A percentile compares a stretch with the other conserved stretches of the same genome.
Conservation (phyloP, 2,888 invertebrate genomes). For the Oithona nana region DNA sequence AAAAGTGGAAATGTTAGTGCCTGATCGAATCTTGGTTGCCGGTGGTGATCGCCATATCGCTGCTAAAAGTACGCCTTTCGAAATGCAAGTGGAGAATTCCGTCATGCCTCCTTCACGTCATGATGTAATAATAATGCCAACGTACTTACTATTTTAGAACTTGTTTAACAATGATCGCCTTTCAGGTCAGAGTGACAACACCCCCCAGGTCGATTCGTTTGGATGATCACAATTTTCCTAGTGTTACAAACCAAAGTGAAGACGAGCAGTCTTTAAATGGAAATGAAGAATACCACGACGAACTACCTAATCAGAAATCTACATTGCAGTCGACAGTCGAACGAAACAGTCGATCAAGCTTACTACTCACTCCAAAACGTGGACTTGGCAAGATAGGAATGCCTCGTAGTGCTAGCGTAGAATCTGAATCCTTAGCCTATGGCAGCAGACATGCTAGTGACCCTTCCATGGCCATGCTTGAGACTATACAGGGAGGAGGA, state of each 20-base stretch:
- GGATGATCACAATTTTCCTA: not conserved
- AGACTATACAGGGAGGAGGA: not conserved
- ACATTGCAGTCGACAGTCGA: not conserved
- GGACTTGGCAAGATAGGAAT: not conserved
- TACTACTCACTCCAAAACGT: not conserved
- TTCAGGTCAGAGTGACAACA: slow-evolving; percentile 1
- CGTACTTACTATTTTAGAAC: not conserved
- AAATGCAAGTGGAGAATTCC: slow-evolving; percentile 5
- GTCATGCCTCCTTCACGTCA: slow-evolving; percentile 3
- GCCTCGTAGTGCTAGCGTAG: not conserved
- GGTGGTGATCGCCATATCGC: slow-evolving; percentile 4
- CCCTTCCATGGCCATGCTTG: not conserved
- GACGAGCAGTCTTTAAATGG: not conserved
- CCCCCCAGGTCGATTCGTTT: not conserved
- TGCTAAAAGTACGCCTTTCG: slow-evolving; percentile 1
- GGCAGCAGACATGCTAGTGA: not conserved
- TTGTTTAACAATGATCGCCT: not conserved
- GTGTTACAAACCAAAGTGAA: not conserved
- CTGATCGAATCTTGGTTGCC: slow-evolving; percentile 10
- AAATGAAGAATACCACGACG: not conserved
- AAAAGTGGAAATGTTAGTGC: slow-evolving; percentile 1
- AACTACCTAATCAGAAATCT: not conserved
- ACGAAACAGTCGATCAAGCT: not conserved
- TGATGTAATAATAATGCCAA: not conserved
- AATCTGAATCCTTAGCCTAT: not conserved